Evolutionary conservation across 2,113 vertebrate genomes (phyloP).

Genomic region (Rostratula benghalensis): DNA sequence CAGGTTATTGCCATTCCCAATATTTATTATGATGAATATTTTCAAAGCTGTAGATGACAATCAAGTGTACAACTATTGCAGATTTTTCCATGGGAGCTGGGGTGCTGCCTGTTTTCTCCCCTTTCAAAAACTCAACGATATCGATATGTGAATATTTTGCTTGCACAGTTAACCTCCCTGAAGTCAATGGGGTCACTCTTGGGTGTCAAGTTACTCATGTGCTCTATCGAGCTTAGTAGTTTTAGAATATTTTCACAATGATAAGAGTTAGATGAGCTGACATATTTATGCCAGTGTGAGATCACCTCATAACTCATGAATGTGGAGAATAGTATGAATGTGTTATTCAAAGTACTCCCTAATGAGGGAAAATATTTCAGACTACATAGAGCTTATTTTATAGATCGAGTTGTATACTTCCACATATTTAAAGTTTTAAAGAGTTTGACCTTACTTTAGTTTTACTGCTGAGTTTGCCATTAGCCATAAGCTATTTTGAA

Average conservation of each 20-base stretch:
- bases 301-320: conserved; percentile 70
- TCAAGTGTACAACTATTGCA: not conserved
- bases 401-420: conserved; percentile 54
- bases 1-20: not conserved
- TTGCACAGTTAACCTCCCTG: conserved; percentile 29
- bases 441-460: conserved; percentile 60
- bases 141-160: conserved; percentile 16
- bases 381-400: conserved; percentile 53
- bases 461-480: conserved; percentile 55
- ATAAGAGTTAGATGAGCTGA: conserved; percentile 68
- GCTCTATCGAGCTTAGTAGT: conserved; percentile 43
- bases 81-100: not conserved
- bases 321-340: conserved; percentile 48
- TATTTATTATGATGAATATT: not conserved
- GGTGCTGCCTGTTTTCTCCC: not conserved
- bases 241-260: conserved; percentile 68
- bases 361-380: conserved; percentile 62
- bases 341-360: conserved; percentile 64
- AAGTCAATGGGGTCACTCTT: conserved; percentile 19
- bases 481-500: conserved; percentile 58
- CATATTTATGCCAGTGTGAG: conserved; percentile 67
- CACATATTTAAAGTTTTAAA: conserved; percentile 59
- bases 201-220: conserved; percentile 39
- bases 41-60: not conserved
- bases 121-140: not conserved